Evolutionary conservation across 1,140 invertebrate species (phyloP), one percentile per base, ranked within the genome.

Genomic region (Drosophila kohkoa): DNA sequence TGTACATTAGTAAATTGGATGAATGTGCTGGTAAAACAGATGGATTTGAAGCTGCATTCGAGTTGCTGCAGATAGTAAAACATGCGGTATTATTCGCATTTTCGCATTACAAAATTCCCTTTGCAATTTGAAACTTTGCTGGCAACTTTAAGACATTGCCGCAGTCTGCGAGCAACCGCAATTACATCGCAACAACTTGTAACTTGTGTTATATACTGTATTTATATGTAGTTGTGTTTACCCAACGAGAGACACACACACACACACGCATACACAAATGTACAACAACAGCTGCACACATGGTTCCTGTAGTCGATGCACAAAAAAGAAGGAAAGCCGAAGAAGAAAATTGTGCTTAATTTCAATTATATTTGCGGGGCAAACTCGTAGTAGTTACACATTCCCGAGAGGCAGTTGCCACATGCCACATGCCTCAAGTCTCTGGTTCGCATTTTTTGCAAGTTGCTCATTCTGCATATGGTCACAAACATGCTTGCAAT

Each of bases 291-390:
- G 20, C 5, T 52, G 49, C 49, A 38, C 41, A 10, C 38, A 43
- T 43, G 11, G 11, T 3, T 5, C 4, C 3, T 5, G n/a, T 3
- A 38, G 7, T 10, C 11, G 38, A 41, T 41, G 7, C 38, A 43
- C 20, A 43, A 13, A 43, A 13, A 5, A 41, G 41, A 10, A 38
- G 41, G 2, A 43, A 43, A 13, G 11, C 11, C 20, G 20, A 25
- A 13, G 41, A 43, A 43, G 41, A 43, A 43, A 43, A 43, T 43
- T 54, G 8, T 51, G 28, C 48, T 28, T 55, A 20, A 60, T 45
- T 69, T 70, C 48, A 70, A 70, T 62, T 70, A 45, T 25, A 45
- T 20, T 43, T 52, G 30, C 54, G 20, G 20, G 15, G 20, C 20
- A 25, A 25, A 25, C 20, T 25, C 10, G n/a, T 15, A 20, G 64